Base-by-base conservation (phyloP, 2,888 invertebrate species). In the Rhamphomyia laevipes region DNA sequence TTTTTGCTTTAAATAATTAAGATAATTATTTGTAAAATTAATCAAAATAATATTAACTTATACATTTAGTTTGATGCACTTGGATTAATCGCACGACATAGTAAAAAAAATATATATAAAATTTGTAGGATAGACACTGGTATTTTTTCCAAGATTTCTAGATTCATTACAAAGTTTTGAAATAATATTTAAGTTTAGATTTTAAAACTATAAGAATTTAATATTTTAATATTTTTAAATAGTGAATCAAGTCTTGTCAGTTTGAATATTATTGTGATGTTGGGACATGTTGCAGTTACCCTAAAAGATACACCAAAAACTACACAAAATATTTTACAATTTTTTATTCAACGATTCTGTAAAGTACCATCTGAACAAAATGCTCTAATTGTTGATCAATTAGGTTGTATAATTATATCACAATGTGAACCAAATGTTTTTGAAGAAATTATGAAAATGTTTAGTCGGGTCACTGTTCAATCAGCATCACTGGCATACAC, bases 371-470 rank as follows among this genome's bases (percentile, higher is more conserved):
- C 93, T 0, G 81, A 86, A 9, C 76, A 97, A 53, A 97, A 99
- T 68, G 86, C 86, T 0, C 72, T 97, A 23, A 99, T 99, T 60
- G 91, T 99, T 7, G 93, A 95, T 69, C 97, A 97, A 70, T 75
- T 99, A 43, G 97, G 97, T 13, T 94, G 94, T 65, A 97, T 99
- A 86, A 88, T 97, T 51, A 90, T 99, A 48, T 92, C 95, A 0
- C 88, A 88, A 61, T 89, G 89, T 57, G 89, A 88, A 59, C 80
- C 84, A 0, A 77, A 81, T 31, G 82, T 84, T 17, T 91, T 94
- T 64, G 93, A 93, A 59, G 93, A 93, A 66, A 92, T 99, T 54
- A 94, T 99, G 95, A 83, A 90, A 62, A 93, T 97, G 89, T 97
- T 97, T 71, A 90, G 87, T 1, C 87, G 90, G 67, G 93, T 96